Percentiles rank a stretch among this genome's conserved stretches.
Conservation (phyloP, 2,113 vertebrate genomes). For the Megaceryle torquata region DNA sequence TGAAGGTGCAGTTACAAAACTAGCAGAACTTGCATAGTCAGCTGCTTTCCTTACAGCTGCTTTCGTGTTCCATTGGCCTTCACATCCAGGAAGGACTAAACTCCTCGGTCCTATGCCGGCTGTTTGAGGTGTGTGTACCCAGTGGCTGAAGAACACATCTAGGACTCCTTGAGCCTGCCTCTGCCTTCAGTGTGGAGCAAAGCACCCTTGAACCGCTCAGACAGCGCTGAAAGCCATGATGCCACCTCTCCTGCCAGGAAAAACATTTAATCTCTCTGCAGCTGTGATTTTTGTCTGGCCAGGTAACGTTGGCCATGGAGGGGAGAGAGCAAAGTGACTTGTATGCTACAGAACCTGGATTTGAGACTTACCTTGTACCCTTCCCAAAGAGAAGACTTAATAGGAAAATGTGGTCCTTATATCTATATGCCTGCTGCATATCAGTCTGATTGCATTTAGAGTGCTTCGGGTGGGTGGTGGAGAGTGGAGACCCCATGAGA, state of each 20-base stretch:
- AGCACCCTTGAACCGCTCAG: rapidly evolving
- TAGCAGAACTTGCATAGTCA: not conserved
- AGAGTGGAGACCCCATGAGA: too few relatives aligned
- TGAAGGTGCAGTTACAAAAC: not conserved
- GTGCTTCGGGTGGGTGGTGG: not conserved
- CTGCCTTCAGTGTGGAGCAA: not conserved
- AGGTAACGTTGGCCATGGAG: rapidly evolving
- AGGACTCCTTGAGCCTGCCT: not conserved
- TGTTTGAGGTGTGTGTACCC: not conserved
- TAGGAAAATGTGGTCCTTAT: not conserved
- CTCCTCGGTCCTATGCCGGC: not conserved
- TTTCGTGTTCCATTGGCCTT: not conserved
- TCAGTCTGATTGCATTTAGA: not conserved
- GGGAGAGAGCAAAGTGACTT: not conserved
- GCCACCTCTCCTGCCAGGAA: not conserved
- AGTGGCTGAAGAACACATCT: not conserved
- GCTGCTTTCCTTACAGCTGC: not conserved
- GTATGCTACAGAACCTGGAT: not conserved
- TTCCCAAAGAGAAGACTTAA: not conserved
- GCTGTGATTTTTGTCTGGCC: not conserved
- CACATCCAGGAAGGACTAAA: not conserved
- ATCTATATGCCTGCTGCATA: not conserved
- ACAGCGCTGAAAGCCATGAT: not conserved
- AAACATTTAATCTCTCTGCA: not conserved
- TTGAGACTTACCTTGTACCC: not conserved